Base-by-base conservation (phyloP, 2,113 vertebrate species). In the Stercorarius parasiticus region DNA sequence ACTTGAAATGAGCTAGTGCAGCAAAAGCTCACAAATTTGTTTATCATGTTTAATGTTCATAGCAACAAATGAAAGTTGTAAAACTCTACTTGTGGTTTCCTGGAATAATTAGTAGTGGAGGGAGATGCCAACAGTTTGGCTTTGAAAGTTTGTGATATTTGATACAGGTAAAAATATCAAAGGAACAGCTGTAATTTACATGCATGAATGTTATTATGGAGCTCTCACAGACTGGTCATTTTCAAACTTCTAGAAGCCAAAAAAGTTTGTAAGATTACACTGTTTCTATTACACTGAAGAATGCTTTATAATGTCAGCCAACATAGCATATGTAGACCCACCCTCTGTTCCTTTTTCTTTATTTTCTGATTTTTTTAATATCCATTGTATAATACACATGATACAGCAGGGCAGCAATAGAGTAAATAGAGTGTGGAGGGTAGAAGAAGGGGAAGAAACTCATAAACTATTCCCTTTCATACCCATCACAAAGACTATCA, bases 381-480 rank as follows among this genome's bases (percentile, higher is more conserved):
- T 47, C 13, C 80, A 4, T 64, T 49, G 6, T 36, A 61, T 42
- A 76, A 65, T 29, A 38, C 7, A 42, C 0, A 0, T 22, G 19
- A 42, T 6, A 25, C 1, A 62, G 27, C 21, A 88, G 15, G 4
- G 6, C 15, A 93, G 15, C 0, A 0, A 45, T 5, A 52, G 5
- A 64, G 9, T 32, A 93, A 87, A 50, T 6, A n/a, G 22, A 59
- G n/a, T 50, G 15, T 32, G 1, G 21, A 18, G 10, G 4, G 4
- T 52, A 56, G 69, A 67, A n/a, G 19, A 69, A 82, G 6, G 29
- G 30, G 9, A 76, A 69, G 43, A 53, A 86, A 22, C 4, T 59
- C 8, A 30, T 52, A 40, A 88, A 88, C 12, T 79, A 5, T 43
- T 27, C 2, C 19, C 30, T 82, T 82, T 88, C 34, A n/a, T 74